Percentiles rank a stretch among this genome's conserved stretches.
These are phyloP conservation scores for Ptilodon capucinus DNA, from an alignment of 2,888 invertebrate species.

Conservation along the genomic window DNA sequence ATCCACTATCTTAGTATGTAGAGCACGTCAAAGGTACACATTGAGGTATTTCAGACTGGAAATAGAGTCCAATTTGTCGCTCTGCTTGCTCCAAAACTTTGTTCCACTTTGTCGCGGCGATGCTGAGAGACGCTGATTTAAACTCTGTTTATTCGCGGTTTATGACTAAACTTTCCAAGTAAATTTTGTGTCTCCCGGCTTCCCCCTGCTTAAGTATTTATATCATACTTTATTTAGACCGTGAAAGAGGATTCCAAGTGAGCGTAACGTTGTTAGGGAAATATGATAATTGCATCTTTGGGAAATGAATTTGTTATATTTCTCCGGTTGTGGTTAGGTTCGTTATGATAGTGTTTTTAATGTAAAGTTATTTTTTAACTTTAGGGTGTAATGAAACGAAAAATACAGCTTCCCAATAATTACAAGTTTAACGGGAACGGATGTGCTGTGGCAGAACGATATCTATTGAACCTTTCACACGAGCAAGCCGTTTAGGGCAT, in stretches of 20 bases:
- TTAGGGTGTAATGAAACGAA: no score
- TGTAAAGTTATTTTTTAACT: no score
- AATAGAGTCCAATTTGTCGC: slow-evolving; percentile 43
- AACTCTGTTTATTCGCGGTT: slow-evolving; percentile 45
- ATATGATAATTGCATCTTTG: not conserved
- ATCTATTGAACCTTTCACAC: no score
- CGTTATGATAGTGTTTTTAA: not conserved
- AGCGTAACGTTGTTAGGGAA: slow-evolving; percentile 3
- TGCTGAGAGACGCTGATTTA: slow-evolving; percentile 36
- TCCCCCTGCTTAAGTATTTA: slow-evolving; percentile 26
- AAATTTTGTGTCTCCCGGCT: slow-evolving; percentile 35
- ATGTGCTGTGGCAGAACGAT: no score
- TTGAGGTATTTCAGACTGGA: slow-evolving; percentile 23
- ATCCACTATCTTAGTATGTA: slow-evolving; percentile 27
- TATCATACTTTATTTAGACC: slow-evolving; percentile 20
- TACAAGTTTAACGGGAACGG: no score
- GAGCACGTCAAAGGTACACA: slow-evolving; percentile 22
- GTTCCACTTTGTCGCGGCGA: slow-evolving; percentile 21
- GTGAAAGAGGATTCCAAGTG: slow-evolving; percentile 2
- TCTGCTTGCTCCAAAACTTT: slow-evolving; percentile 34
- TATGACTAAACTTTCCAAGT: slow-evolving; percentile 47
- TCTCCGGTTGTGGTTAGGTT: not conserved
- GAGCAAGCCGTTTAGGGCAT: no score
- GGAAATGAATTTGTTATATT: not conserved
- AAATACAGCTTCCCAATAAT: no score